Base-by-base conservation (phyloP, 1,140 invertebrate species). In the Galleria mellonella region DNA sequence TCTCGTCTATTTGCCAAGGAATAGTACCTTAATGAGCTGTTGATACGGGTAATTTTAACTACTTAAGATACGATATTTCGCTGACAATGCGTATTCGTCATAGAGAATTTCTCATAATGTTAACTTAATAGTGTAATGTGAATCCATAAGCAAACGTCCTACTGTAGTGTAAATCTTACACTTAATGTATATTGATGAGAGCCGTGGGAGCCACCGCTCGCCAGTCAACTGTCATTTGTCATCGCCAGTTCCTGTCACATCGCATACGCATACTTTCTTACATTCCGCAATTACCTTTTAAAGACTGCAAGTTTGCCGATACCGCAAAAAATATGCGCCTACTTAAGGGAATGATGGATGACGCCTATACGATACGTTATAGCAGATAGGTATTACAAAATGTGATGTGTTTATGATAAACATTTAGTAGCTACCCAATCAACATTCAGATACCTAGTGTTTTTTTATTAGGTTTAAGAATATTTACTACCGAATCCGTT, bases 251-350 rank as follows among this genome's bases (percentile, higher is more conserved):
- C 64, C 70, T 78, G 75, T 76, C 73, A 72, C 64, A 64, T 57
- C 62, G 57, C 55, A 60, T 69, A 63, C 70, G 62, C 64, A 66
- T 72, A 66, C 78, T 76, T 76, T 77, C 74, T 71, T 72, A 72
- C 66, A 64, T 57, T 54, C 61, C 63, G 72, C 75, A 77, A 79
- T 75, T 75, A 77, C 78, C 77, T 76, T 82, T 72, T 72, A 72
- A 62, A 62, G 70, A 68, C 57, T 40, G 55, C 50, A 71, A 67
- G 67, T 70, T 71, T 68, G 67, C 66, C 68, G 66, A 76, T 72
- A 65, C 47, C 40, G 53, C 56, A 68, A 68, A 72, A 71, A 72
- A 59, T 47, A 47, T 32, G 31, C 32, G 44, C 15, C 40, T 33
- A 55, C 55, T 60, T 58, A 55, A 64, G 55, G 57, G 57, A 48